Base-by-base conservation (phyloP, 2,113 vertebrate genomes). In the Hippolais icterina region DNA sequence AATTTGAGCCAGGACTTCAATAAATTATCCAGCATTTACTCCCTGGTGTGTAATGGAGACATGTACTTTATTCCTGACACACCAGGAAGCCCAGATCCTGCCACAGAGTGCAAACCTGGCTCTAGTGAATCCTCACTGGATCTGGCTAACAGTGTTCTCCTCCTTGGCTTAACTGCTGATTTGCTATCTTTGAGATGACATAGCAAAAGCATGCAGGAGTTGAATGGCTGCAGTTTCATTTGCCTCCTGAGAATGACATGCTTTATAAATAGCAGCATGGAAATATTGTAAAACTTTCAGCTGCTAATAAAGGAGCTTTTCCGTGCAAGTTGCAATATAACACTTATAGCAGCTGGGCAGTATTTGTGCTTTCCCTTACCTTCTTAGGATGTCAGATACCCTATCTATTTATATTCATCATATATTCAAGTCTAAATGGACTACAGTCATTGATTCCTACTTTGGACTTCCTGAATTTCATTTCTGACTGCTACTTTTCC, bases 401-500 rank as follows among this genome's bases (percentile, higher is more conserved):
- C 41, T 78, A 18, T 46, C 42, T 84, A 17, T 70, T 93, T 78
- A 78, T 53, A 70, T 78, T 53, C 47, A 50, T 74, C 54, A 19
- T 92, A n/a, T 53, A 57, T 70, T 77, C 63, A 54, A 52, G 57
- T 63, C 63, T 84, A 80, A 88, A 83, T 56, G 60, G 33, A 27
- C 86, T 90, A 28, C 35, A 85, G 71, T 94, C 92, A 93, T 65
- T 42, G 28, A 35, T 77, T 96, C 80, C 87, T 89, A 46, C 64
- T 61, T 70, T 70, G 60, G 39, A 54, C 91, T 89, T 94, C 80
- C 83, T 89, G 88, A 54, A 70, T 81, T 94, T 93, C 6, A 42
- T 59, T 88, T 93, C 83, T 94, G 95, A 94, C 95, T 83, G 77
- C 88, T 94, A 29, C 83, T 94, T 95, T 95, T 96, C 94, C 94